Evolutionary conservation across 2,797 vertebrate species (phyloP).

Genomic region (Onychomys torridus): DNA sequence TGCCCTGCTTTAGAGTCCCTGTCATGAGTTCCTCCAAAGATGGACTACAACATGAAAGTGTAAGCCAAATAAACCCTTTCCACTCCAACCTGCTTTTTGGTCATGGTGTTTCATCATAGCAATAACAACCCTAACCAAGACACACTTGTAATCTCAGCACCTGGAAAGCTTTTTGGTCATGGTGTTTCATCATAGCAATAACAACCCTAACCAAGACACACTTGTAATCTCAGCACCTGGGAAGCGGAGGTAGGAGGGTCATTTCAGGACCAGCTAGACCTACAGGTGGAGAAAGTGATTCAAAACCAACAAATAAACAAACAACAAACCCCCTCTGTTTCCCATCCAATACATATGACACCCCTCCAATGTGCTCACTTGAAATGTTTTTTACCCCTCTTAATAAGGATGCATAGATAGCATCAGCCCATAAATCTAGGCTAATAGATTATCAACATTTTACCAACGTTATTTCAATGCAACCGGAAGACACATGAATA

Average conservation of each 20-base stretch:
- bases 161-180: neutral
- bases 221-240: neutral
- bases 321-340: neutral
- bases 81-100: neutral
- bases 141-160: neutral
- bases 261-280: neutral
- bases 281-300: neutral
- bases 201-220: neutral
- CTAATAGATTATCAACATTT: neutral
- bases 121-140: neutral
- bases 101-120: neutral
- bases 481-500: slow-evolving; percentile 24
- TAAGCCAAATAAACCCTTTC: neutral
- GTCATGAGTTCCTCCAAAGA: neutral
- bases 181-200: neutral
- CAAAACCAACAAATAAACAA: neutral
- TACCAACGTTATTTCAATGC: slow-evolving; percentile 5
- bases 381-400: slow-evolving; percentile 19
- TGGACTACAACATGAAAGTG: neutral
- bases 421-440: slow-evolving; percentile 26
- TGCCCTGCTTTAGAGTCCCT: neutral
- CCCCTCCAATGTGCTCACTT: neutral
- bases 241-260: neutral
- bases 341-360: neutral
- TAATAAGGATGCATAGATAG: neutral